Base-by-base conservation (phyloP, 2,113 vertebrate species). In the Sylvia atricapilla region DNA sequence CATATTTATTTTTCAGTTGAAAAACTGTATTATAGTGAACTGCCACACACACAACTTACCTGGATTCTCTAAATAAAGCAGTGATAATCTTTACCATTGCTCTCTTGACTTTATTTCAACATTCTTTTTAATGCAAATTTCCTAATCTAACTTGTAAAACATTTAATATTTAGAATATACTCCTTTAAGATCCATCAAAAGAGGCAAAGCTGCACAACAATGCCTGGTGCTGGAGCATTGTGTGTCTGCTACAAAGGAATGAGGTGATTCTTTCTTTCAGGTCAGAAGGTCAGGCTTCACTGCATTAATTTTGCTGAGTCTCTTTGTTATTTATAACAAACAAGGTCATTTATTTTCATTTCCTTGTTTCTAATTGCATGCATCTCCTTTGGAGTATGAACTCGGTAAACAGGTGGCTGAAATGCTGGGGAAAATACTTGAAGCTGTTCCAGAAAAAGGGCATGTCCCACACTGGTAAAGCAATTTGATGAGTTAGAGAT, bases 291-390 rank as follows among this genome's bases (percentile, higher is more conserved):
- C 98, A 97, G 97, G 96, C 97, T 97, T 95, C 89, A 91, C 95
- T 95, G 97, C 97, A 98, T 98, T 97, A 96, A 98, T 98, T 98
- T 97, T 97, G 97, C 97, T 97, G 97, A 97, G 96, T 93, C 97
- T 96, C 97, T 98, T 98, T 98, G 98, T 98, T 97, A 97, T 97
- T 97, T 97, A 98, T 98, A 98, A 98, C 97, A 97, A 98, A 97
- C 97, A 97, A 98, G 98, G 97, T 98, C 98, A 98, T 98, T 98
- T 98, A 98, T 98, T 98, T 98, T 98, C 97, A 98, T 98, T 98
- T 98, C 97, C 97, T 97, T 94, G 96, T 97, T 97, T 97, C 96
- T 98, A 98, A 98, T 97, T 97, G 97, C 96, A 97, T 95, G 94
- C 96, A 95, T 97, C 97, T 94, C 97, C 97, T 97, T 96, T 94